Evolutionary conservation across 1,140 invertebrate genomes (phyloP).

Genomic region (Drosophila carrolli): DNA sequence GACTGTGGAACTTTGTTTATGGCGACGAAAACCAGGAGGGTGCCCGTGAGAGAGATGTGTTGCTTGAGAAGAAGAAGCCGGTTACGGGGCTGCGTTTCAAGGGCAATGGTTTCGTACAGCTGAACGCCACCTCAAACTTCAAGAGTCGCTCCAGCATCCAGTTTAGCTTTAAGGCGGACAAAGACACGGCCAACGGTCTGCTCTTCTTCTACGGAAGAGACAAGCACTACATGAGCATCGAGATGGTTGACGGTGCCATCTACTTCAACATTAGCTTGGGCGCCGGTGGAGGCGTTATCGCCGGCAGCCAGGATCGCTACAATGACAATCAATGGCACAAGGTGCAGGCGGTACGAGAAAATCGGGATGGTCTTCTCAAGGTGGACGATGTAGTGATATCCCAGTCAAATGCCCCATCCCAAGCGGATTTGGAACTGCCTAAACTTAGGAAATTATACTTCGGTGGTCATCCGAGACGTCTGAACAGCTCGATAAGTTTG

Average conservation of each 20-base stretch:
- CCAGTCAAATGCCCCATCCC: slow-evolving; percentile 75
- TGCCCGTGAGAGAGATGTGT: slow-evolving; percentile 86
- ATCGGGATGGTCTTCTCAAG: slow-evolving; percentile 88
- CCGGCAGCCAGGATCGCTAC: slow-evolving; percentile 87
- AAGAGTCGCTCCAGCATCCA: slow-evolving; percentile 87
- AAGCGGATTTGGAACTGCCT: slow-evolving; percentile 85
- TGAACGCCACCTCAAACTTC: slow-evolving; percentile 87
- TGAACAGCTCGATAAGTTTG: slow-evolving; percentile 88
- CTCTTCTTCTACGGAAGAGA: slow-evolving; percentile 93
- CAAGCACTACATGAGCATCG: slow-evolving; percentile 92
- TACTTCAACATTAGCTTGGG: slow-evolving; percentile 90
- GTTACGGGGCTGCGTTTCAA: slow-evolving; percentile 92
- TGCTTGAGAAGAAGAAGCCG: slow-evolving; percentile 72
- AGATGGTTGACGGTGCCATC: slow-evolving; percentile 91
- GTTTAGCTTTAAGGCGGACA: slow-evolving; percentile 93
- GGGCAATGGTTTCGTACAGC: slow-evolving; percentile 92
- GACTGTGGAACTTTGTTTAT: slow-evolving; percentile 97
- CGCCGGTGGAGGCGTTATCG: slow-evolving; percentile 85
- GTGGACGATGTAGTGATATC: slow-evolving; percentile 87
- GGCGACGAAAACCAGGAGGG: slow-evolving; percentile 91
- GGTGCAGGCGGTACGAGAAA: slow-evolving; percentile 89
- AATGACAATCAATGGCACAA: slow-evolving; percentile 95
- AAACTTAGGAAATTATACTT: slow-evolving; percentile 92
- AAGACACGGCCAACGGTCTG: slow-evolving; percentile 91
- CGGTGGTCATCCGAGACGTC: slow-evolving; percentile 92